These are phyloP conservation scores for Euwallacea fornicatus DNA, from an alignment of 1,140 invertebrate genomes.

Conservation along the genomic window DNA sequence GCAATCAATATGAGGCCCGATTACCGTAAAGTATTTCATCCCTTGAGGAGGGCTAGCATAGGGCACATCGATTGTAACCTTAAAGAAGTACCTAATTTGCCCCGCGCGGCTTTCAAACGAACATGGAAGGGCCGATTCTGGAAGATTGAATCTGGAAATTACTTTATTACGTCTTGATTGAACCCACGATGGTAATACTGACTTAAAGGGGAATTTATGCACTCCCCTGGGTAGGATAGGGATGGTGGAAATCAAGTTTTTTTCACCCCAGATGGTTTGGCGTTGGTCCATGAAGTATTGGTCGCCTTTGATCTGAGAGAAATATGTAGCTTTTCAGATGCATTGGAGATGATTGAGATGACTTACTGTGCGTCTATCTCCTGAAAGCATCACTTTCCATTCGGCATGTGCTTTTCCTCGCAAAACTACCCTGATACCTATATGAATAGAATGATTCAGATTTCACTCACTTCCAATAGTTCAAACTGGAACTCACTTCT, in stretches of 20 bases:
- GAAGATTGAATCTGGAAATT: conserved; percentile 66
- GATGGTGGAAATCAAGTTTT: conserved; percentile 60
- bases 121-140: conserved; percentile 76
- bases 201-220: conserved; percentile 73
- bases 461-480: neutral
- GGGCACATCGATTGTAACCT: conserved; percentile 78
- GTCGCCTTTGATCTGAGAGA: conserved; percentile 68
- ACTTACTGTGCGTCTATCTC: conserved; percentile 67
- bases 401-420: conserved; percentile 79
- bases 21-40: conserved; percentile 84
- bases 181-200: neutral
- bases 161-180: neutral
- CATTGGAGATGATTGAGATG: conserved; percentile 6
- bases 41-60: conserved; percentile 83
- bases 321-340: neutral
- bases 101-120: conserved; percentile 81
- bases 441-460: neutral
- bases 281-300: conserved; percentile 82
- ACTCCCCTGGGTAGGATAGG: conserved; percentile 75
- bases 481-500: conserved; percentile 61
- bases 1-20: conserved; percentile 83
- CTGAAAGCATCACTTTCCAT: conserved; percentile 80
- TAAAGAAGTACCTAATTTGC: conserved; percentile 78
- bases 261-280: conserved; percentile 77
- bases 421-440: conserved; percentile 74